A percentile compares a stretch with the other conserved stretches of the same genome.
phyloP scores from a whole-genome alignment of 2,113 vertebrate genomes.

The Chinchilla lanigera region DNA sequence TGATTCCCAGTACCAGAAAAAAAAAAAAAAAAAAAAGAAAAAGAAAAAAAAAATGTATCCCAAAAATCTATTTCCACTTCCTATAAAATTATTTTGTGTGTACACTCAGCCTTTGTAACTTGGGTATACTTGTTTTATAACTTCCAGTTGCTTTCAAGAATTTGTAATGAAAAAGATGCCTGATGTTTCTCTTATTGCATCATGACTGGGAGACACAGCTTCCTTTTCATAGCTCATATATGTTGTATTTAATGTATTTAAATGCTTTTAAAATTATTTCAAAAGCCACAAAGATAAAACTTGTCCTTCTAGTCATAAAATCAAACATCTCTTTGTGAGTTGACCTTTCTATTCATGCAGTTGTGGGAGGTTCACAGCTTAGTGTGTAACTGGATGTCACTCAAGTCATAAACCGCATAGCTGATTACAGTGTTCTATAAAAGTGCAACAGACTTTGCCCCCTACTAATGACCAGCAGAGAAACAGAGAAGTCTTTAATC shows the following conservation, averaged over 20 bases:
- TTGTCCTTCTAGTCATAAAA: not conserved
- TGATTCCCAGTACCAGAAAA: too few species aligned
- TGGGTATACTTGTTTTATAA: conserved; percentile 18
- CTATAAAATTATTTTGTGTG: not conserved
- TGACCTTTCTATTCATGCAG: conserved; percentile 27
- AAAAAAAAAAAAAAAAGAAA: too few species aligned
- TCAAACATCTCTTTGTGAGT: not conserved
- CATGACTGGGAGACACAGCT: not conserved
- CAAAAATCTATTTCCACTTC: not conserved
- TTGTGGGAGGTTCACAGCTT: not conserved
- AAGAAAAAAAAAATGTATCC: not conserved
- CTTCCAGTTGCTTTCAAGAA: not conserved
- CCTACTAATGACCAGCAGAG: not conserved
- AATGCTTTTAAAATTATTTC: not conserved
- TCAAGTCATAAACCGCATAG: conserved; percentile 35
- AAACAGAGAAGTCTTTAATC: not conserved
- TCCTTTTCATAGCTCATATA: not conserved
- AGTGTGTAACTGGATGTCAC: not conserved
- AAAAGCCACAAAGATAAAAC: conserved; percentile 13
- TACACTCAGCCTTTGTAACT: not conserved
- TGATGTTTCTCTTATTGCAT: not conserved
- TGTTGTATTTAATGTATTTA: not conserved
- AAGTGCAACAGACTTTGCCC: conserved; percentile 72
- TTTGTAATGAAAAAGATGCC: not conserved
- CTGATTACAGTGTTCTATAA: conserved; percentile 28